Conservation (phyloP, 2,113 vertebrate species). For the Psilopogon haemacephalus region DNA sequence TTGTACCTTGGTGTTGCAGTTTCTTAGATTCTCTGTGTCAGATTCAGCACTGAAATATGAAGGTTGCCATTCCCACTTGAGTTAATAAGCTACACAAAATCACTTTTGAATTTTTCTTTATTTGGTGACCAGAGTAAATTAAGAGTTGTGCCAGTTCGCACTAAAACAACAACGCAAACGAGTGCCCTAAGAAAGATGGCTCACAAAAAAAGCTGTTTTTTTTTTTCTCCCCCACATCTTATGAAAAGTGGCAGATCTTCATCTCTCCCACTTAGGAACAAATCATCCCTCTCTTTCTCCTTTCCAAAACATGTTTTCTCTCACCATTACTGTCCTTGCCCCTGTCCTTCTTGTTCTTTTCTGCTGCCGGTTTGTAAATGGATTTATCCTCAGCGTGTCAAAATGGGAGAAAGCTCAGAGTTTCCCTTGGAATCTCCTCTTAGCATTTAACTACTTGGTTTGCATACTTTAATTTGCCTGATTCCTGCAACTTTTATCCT, state of each 20-base stretch:
- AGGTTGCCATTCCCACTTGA: background rate
- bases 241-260: background rate
- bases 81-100: background rate
- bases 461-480: slow-evolving; percentile 47
- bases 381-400: background rate
- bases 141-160: background rate
- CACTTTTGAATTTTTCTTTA: background rate
- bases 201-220: background rate
- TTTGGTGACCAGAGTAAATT: background rate
- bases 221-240: background rate
- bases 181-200: background rate
- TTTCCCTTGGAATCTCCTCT: slow-evolving; percentile 27
- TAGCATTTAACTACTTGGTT: background rate
- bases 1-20: background rate
- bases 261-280: background rate
- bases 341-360: background rate
- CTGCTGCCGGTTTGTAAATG: background rate
- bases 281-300: background rate
- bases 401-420: background rate
- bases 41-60: background rate
- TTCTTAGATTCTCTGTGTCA: background rate
- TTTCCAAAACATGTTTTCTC: background rate
- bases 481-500: slow-evolving; percentile 52
- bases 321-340: background rate
- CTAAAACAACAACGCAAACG: background rate